A percentile compares a stretch with the other conserved stretches of the same genome.
Conservation (phyloP, 2,797 vertebrate species). For the Otolemur crassicaudatus region DNA sequence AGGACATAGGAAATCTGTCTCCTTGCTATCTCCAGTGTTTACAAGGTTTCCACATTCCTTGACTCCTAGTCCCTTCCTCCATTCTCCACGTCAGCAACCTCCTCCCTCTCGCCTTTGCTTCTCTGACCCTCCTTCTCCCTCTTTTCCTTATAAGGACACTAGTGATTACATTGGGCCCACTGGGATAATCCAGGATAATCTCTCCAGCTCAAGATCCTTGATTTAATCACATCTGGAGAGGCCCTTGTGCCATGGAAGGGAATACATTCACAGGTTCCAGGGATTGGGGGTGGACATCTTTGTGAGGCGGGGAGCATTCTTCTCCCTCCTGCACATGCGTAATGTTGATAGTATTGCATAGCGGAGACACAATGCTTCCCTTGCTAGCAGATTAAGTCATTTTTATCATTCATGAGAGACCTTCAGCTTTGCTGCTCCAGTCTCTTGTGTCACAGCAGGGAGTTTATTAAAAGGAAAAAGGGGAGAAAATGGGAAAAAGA, state of each 20-base stretch:
- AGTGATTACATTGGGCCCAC: constrained; percentile 13
- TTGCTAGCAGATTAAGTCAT: constrained; percentile 47
- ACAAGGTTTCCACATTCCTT: neutral
- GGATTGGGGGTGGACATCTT: neutral
- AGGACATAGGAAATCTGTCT: neutral
- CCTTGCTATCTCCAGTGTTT: neutral
- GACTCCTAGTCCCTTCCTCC: neutral
- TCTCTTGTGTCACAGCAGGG: constrained; percentile 24
- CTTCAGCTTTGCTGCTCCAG: neutral
- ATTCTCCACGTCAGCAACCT: neutral
- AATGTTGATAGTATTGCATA: neutral
- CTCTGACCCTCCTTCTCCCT: neutral
- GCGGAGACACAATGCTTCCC: constrained; percentile 17
- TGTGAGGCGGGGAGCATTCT: neutral
- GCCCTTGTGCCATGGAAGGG: neutral
- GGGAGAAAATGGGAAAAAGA: constrained; percentile 7
- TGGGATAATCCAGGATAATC: constrained; percentile 60
- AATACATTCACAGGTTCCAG: neutral
- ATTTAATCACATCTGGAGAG: neutral
- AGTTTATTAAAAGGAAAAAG: constrained; percentile 63
- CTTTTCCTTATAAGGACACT: constrained; percentile 14
- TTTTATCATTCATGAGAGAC: constrained; percentile 53
- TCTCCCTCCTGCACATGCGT: neutral
- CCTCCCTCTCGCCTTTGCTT: neutral
- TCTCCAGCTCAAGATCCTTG: constrained; percentile 51